These are phyloP conservation scores for Beaufortia kweichowensis DNA, from an alignment of 2,113 vertebrate genomes.

Conservation along the genomic window DNA sequence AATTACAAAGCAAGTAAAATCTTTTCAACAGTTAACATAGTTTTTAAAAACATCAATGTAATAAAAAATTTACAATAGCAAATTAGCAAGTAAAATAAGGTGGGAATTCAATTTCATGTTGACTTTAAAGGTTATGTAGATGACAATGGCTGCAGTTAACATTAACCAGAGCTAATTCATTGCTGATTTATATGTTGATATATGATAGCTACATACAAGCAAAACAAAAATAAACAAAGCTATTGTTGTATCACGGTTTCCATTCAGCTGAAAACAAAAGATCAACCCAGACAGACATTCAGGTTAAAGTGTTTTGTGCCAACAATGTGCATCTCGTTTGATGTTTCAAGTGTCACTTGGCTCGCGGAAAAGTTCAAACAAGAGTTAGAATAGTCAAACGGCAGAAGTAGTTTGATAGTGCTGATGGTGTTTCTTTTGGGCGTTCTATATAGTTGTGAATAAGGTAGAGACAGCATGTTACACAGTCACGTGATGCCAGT, in stretches of 20 bases:
- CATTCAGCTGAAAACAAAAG: conserved; percentile 56
- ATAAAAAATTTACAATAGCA: background rate
- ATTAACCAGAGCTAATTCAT: conserved; percentile 56
- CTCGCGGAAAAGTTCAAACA: conserved; percentile 63
- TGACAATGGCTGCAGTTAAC: conserved; percentile 48
- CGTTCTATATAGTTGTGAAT: conserved; percentile 41
- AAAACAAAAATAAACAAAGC: conserved; percentile 60
- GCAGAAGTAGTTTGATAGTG: conserved; percentile 52
- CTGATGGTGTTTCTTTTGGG: conserved; percentile 43
- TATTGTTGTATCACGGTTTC: conserved; percentile 52
- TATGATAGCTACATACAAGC: conserved; percentile 70
- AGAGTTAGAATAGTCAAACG: conserved; percentile 53
- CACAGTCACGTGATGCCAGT: conserved; percentile 22
- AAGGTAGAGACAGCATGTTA: conserved; percentile 18
- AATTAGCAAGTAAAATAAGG: background rate
- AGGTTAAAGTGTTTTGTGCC: conserved; percentile 57
- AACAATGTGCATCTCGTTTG: conserved; percentile 25
- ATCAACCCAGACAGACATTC: conserved; percentile 54
- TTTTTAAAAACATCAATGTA: no score
- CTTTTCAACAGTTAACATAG: no score
- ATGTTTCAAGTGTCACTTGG: conserved; percentile 54
- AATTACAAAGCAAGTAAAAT: no score
- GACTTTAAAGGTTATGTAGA: conserved; percentile 26
- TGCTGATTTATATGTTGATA: conserved; percentile 55
- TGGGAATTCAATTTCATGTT: conserved; percentile 3